A percentile compares a stretch with the other conserved stretches of the same genome.
phyloP scores from a whole-genome alignment of 2,888 invertebrate genomes.

The Diogma glabrata region DNA sequence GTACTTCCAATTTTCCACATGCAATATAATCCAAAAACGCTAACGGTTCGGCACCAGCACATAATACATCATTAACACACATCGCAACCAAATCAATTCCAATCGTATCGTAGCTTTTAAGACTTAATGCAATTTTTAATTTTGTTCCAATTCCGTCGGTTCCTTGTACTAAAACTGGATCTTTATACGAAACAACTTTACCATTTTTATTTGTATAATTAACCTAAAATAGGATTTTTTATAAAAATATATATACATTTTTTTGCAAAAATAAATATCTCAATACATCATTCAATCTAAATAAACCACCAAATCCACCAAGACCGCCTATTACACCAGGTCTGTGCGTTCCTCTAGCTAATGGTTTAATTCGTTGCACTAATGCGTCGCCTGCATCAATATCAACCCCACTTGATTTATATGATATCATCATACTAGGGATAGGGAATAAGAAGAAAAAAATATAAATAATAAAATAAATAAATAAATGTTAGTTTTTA shows the following conservation, averaged over 20 bases:
- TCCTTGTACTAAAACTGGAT: conserved; percentile 84
- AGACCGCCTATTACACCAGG: conserved; percentile 69
- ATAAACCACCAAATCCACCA: conserved; percentile 90
- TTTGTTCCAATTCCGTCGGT: conserved; percentile 97
- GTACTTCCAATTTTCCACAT: conserved; percentile 71
- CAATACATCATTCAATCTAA: conserved; percentile 65
- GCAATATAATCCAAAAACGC: conserved; percentile 97
- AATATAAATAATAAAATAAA: no score
- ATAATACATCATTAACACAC: conserved; percentile 94
- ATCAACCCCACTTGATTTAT: conserved; percentile 85
- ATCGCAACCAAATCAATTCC: conserved; percentile 95
- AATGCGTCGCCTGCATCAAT: conserved; percentile 84
- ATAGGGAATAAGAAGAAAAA: no score
- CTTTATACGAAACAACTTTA: conserved; percentile 43
- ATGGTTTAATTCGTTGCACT: conserved; percentile 70
- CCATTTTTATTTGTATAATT: conserved; percentile 17
- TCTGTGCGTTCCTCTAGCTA: conserved; percentile 66
- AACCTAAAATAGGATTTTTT: not conserved
- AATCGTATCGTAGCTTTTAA: conserved; percentile 66
- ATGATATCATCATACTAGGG: conserved; percentile 66
- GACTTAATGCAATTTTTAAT: conserved; percentile 76
- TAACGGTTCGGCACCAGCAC: conserved; percentile 90
- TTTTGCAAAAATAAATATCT: no score
- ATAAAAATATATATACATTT: no score
- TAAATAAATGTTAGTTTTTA: no score